A percentile compares a stretch with the other conserved stretches of the same genome.
Evolutionary conservation across 2,113 vertebrate species (phyloP).

Genomic region (Pluvialis apricaria): DNA sequence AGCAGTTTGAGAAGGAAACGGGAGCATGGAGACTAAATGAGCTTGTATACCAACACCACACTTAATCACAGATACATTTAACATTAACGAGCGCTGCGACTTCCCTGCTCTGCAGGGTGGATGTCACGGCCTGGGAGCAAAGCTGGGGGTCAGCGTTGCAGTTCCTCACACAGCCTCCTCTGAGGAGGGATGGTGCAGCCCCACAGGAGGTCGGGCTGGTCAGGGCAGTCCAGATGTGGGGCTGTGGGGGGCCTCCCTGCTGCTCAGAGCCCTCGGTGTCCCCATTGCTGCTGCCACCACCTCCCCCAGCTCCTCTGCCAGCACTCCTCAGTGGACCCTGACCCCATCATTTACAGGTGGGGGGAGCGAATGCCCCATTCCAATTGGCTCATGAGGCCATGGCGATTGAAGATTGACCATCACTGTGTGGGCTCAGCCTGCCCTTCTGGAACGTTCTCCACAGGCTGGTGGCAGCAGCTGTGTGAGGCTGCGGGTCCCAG

Average conservation of each 20-base stretch:
- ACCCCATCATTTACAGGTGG: not conserved
- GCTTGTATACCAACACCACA: not conserved
- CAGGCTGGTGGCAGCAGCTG: too few species aligned
- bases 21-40: not conserved
- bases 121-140: not conserved
- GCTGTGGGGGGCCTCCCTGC: fast-evolving
- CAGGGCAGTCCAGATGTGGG: fast-evolving
- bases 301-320: not conserved
- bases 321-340: too few species aligned
- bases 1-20: not conserved
- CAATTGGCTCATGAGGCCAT: not conserved
- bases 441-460: not conserved
- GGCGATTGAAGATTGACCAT: not conserved
- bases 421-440: fast-evolving
- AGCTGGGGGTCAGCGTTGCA: not conserved
- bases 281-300: too few species aligned
- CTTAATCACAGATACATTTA: not conserved
- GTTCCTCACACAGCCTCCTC: not conserved
- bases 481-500: fast-evolving
- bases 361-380: not conserved
- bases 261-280: fast-evolving
- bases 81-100: fast-evolving
- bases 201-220: not conserved
- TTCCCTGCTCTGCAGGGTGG: not conserved
- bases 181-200: not conserved